Evolutionary conservation across 2,888 invertebrate species (phyloP), one percentile per base, ranked within the genome.

Genomic region (Melanotus villosus): DNA sequence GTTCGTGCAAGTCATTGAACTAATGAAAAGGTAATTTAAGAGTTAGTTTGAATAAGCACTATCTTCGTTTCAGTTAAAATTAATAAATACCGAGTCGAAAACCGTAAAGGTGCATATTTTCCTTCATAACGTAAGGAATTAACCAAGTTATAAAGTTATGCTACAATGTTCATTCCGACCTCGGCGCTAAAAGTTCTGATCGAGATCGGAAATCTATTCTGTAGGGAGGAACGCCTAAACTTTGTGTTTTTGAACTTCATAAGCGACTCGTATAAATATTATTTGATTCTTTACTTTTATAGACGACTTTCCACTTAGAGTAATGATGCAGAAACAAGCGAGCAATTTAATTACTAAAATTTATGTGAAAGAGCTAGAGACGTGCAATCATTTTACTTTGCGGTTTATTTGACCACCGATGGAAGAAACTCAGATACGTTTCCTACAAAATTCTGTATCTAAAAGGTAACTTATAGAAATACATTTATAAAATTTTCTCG

Each of bases 141-240:
- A 52, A 52, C 52, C 10, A 52, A 32, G 52, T 52, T 52, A 52
- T 52, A 34, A 52, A 52, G 52, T 52, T 52, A 32, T 34, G 32
- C 32, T 34, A 52, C 32, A 34, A 26, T 16, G 52, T 34, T 47
- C 47, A 47, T 47, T 52, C 52, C 52, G n/a, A 32, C 52, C 52
- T 52, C 18, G 18, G 47, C 47, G 47, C 47, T 21, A 47, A 47
- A 47, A 47, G 12, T 47, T 47, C 32, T 34, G 52, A 52, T 52
- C 52, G 52, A 47, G 52, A 52, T 52, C 52, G 52, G 52, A 52
- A 52, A 52, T 30, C 32, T 34, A 52, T 52, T 52, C 32, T 52
- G 16, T 34, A 9, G 52, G 52, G 32, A 47, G 32, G 34, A 30
- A 34, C 32, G 32, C 52, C 47, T 16, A 34, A 30, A 19, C 32